Evolutionary conservation across 2,113 vertebrate species (phyloP).

Genomic region (Rhinoptilus africanus): DNA sequence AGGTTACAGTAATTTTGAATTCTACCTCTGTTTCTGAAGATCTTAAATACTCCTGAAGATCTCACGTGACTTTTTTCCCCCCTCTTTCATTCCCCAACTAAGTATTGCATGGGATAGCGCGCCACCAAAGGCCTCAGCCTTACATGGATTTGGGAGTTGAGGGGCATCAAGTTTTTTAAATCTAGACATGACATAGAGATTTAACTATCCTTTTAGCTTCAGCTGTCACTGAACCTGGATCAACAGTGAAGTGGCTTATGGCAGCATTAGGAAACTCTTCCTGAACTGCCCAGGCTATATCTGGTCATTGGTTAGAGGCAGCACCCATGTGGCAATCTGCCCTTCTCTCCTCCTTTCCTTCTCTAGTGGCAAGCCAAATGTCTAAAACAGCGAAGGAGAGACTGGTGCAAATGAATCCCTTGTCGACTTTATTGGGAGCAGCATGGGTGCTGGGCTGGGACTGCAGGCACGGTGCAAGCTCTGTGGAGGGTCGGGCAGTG

Average conservation of each 20-base stretch:
- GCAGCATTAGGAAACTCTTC: neutral
- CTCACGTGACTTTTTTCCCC: neutral
- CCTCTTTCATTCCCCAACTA: neutral
- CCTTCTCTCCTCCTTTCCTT: neutral
- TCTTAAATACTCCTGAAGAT: neutral
- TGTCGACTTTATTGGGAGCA: neutral
- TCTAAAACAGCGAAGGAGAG: neutral
- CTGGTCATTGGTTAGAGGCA: neutral
- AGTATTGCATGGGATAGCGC: neutral
- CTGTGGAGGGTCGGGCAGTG: neutral
- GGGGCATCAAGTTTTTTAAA: neutral
- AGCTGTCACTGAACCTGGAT: neutral
- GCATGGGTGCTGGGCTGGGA: neutral
- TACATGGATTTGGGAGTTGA: no score
- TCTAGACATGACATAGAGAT: neutral
- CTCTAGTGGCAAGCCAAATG: neutral
- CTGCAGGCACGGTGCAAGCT: neutral
- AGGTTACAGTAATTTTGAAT: neutral
- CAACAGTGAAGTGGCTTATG: neutral
- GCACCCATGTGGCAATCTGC: accelerated
- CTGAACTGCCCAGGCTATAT: neutral
- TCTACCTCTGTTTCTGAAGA: neutral
- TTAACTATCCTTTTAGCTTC: neutral
- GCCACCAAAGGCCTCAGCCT: neutral
- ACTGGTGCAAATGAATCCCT: accelerated